phyloP scores from a whole-genome alignment of 2,113 vertebrate genomes.

The Electrona antarctica region DNA sequence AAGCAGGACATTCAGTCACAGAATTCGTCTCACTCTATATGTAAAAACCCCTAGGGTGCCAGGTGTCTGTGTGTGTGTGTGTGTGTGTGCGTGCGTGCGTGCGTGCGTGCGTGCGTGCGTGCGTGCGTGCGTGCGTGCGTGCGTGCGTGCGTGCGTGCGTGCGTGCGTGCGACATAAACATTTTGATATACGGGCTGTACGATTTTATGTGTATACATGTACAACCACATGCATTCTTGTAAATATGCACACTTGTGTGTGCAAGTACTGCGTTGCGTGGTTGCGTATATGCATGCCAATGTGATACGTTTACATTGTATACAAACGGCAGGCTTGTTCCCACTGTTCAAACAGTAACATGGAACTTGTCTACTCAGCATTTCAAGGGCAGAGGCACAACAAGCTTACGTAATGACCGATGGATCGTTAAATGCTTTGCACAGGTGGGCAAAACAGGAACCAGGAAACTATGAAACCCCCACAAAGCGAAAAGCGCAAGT shows the following conservation, averaged over 20 bases:
- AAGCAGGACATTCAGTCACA: conserved; percentile 21
- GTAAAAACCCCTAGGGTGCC: background rate
- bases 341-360: background rate
- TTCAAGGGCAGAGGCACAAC: background rate
- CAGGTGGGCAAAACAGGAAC: conserved; percentile 47
- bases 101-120: background rate
- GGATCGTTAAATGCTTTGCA: conserved; percentile 8
- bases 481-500: conserved; percentile 45
- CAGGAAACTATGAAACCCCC: conserved; percentile 41
- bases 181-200: background rate
- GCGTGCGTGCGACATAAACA: background rate
- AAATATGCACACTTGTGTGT: background rate
- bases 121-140: background rate
- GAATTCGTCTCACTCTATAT: background rate
- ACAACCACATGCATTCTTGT: too few relatives aligned
- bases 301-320: conserved; percentile 2
- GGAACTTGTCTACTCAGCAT: conserved; percentile 14
- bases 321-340: conserved; percentile 3
- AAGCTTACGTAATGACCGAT: conserved; percentile 17
- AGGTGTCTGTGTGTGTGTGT: background rate
- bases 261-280: background rate
- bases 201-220: too few relatives aligned
- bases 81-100: background rate
- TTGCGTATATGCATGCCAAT: background rate
- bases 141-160: background rate